phyloP scores from a whole-genome alignment of 2,113 vertebrate genomes.

The Porphyrio hochstetteri region DNA sequence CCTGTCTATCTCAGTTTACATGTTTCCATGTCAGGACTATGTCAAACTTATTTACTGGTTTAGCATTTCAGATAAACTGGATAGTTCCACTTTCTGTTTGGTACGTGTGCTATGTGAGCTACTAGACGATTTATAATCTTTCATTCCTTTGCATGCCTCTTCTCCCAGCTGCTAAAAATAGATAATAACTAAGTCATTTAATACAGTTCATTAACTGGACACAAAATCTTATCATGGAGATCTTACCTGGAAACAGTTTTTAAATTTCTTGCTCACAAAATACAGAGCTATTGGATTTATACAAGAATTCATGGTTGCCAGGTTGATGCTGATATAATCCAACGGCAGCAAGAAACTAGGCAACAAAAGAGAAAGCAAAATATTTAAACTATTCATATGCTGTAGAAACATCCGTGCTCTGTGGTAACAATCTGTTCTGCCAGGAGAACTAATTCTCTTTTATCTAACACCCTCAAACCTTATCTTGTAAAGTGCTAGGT shows the following conservation, averaged over 20 bases:
- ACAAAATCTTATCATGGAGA: background rate
- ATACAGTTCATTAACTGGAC: background rate
- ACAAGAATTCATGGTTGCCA: conserved; percentile 96
- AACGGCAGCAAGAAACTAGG: conserved; percentile 89
- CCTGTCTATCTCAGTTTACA: background rate
- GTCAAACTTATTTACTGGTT: background rate
- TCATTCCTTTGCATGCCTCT: background rate
- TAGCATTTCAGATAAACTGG: background rate
- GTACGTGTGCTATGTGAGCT: background rate
- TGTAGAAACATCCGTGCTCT: background rate
- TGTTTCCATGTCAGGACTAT: background rate
- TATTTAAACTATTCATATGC: background rate
- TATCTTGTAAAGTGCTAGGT: background rate
- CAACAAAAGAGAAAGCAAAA: conserved; percentile 24
- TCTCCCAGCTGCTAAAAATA: background rate
- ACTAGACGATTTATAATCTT: background rate
- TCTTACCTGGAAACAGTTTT: conserved; percentile 95
- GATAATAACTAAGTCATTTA: background rate
- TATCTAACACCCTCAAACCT: background rate
- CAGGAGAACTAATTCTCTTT: background rate
- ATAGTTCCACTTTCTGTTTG: background rate
- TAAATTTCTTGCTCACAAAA: conserved; percentile 98
- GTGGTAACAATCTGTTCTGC: background rate
- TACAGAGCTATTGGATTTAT: conserved; percentile 98
- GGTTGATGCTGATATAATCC: conserved; percentile 91